Base-by-base conservation (phyloP, 2,113 vertebrate genomes). In the Noturus placidus region DNA sequence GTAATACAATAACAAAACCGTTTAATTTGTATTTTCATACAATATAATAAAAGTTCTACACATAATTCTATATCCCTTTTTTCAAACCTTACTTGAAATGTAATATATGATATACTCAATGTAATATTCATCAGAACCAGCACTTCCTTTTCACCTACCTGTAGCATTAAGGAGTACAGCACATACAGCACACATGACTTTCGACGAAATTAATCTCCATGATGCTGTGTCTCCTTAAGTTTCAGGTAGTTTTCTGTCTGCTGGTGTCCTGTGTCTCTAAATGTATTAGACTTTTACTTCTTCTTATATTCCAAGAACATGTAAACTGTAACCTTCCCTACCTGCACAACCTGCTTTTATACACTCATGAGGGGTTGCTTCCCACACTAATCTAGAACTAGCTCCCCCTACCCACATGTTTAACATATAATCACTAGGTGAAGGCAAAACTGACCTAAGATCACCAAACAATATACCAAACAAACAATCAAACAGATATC, bases 191-290 rank as follows among this genome's bases (percentile, higher is more conserved):
- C 46, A 63, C n/a, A 86, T 9, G 2, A 33, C 57, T 27, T 79
- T 79, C 59, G 74, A 65, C 42, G n/a, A 20, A 77, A 38, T 65
- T 19, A 25, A 65, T 61, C 46, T 35, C 59, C 85, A 86, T 86
- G 57, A 1, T 86, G 38, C 52, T 25, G 42, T 56, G 19, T 54
- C 13, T 86, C 20, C 46, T 65, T 6, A 2, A 9, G 50, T 22
- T 59, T 22, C 54, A 74, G 15, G 33, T 27, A 19, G 6, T 35
- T 1, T 15, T 56, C 54, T 56, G 54, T 57, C 11, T 84, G 7
- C 33, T 56, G 59, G 46, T 46, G 38, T 46, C 4, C 59, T 79
- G 72, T 46, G 22, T 46, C 22, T 46, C 4, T 50, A 42, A 17
- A 70, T 70, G 5, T 70, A 35, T 17, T 20, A 65, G n/a, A 30